A percentile compares a stretch with the other conserved stretches of the same genome.
Evolutionary conservation across 2,888 invertebrate species (phyloP).

Genomic region (Alsophila aescularia): DNA sequence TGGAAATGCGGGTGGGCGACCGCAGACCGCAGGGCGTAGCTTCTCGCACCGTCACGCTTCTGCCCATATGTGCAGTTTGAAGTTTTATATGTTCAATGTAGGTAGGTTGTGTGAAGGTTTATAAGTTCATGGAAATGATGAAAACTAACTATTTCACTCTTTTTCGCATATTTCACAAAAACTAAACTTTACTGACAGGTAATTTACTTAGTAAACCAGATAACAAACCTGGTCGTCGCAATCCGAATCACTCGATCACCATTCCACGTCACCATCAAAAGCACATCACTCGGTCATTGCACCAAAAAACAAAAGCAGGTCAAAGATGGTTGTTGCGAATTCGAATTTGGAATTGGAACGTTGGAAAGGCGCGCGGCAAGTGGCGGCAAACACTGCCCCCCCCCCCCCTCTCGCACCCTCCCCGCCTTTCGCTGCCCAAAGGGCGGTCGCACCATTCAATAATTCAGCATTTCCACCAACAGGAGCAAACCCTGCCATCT

Average conservation of each 20-base stretch:
- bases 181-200: too few relatives aligned
- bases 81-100: too few relatives aligned
- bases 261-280: constrained; percentile 49
- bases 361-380: constrained; percentile 72
- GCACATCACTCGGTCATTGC: constrained; percentile 62
- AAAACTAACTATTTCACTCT: too few relatives aligned
- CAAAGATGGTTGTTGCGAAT: constrained; percentile 60
- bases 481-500: constrained; percentile 47
- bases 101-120: too few relatives aligned
- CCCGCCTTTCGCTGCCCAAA: constrained; percentile 70
- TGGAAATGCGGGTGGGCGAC: too few relatives aligned
- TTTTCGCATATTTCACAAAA: too few relatives aligned
- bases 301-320: constrained; percentile 51
- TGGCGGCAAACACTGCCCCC: constrained; percentile 29
- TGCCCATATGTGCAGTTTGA: too few relatives aligned
- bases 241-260: constrained; percentile 25
- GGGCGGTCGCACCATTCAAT: constrained; percentile 76
- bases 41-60: too few relatives aligned
- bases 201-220: neutral
- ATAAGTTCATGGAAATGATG: too few relatives aligned
- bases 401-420: constrained; percentile 34
- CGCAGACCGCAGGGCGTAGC: too few relatives aligned
- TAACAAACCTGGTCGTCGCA: constrained; percentile 20
- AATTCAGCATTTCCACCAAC: constrained; percentile 71
- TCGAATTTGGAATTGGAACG: constrained; percentile 65